Evolutionary conservation across 2,888 invertebrate species (phyloP), one percentile per base, ranked within the genome.

Genomic region (Heliconius ethilla): DNA sequence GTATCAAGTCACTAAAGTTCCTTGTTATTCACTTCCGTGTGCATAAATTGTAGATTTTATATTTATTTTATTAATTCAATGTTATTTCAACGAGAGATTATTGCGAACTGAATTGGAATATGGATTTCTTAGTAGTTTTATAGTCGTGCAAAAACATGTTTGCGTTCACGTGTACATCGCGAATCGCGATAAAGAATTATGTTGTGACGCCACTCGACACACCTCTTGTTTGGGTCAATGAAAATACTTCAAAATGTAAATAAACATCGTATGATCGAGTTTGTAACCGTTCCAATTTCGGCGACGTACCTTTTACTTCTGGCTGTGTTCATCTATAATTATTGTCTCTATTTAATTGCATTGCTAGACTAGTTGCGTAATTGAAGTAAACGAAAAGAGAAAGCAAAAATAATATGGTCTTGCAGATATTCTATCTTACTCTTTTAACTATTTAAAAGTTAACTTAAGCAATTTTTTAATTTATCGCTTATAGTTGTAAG

Each of bases 201-300:
- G 78, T 62, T 74, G 75, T 78, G 78, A 81, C 83, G 80, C 77
- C 76, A 79, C 80, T 70, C 75, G 86, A 86, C 89, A 90, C 89
- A 89, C 91, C 92, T 90, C 88, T 85, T 80, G 81, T 81, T 83
- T 85, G 82, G 83, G 77, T 84, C 88, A 86, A 85, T 88, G 85
- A 84, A 82, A 85, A 84, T 82, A 81, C 81, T 80, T 72, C 79
- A 78, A 86, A 84, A 83, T 83, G 89, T 89, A 90, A 91, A 90
- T 86, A 92, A 89, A 90, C 83, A 90, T 90, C 91, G 89, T 90
- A 90, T 84, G 91, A 91, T 90, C 84, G 75, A 74, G 77, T 85
- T 90, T 90, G 89, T 80, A 83, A 85, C 80, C 37, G 85, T 82
- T 86, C 89, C 89, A 89, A 82, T 37, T 78, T 69, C 78, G 79